Conservation (phyloP, 2,113 vertebrate genomes). For the Mastomys natalensis region DNA sequence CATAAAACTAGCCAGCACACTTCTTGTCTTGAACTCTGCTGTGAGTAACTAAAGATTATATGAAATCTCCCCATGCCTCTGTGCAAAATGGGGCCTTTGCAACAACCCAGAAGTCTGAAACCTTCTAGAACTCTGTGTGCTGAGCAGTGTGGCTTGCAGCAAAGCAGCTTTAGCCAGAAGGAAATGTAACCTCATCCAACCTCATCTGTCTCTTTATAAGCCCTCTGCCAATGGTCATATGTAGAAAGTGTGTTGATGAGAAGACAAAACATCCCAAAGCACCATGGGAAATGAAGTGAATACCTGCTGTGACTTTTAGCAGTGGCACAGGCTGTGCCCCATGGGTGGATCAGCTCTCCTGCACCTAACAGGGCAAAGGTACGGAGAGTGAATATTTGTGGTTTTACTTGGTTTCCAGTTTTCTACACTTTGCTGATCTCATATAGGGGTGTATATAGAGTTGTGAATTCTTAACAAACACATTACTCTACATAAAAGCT, state of each 20-base stretch:
- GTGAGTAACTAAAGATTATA: neutral
- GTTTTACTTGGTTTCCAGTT: conserved; percentile 24
- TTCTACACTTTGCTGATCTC: neutral
- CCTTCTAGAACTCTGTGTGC: neutral
- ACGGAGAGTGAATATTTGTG: neutral
- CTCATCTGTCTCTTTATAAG: neutral
- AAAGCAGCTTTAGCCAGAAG: neutral
- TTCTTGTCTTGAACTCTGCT: neutral
- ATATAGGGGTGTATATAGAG: neutral
- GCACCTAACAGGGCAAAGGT: neutral
- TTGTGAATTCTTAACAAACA: neutral
- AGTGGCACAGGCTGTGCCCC: neutral
- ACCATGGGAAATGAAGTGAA: neutral
- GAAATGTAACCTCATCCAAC: neutral
- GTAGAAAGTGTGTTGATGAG: neutral
- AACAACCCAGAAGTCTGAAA: neutral
- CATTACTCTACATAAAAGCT: neutral
- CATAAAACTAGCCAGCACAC: neutral
- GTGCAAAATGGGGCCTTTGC: neutral
- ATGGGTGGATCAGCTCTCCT: neutral
- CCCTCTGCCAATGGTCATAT: neutral
- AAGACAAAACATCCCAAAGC: neutral
- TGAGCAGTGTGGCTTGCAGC: neutral
- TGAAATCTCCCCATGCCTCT: neutral
- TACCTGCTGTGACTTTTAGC: neutral